Conservation (phyloP, 2,888 invertebrate species). For the Nasonia oneida region DNA sequence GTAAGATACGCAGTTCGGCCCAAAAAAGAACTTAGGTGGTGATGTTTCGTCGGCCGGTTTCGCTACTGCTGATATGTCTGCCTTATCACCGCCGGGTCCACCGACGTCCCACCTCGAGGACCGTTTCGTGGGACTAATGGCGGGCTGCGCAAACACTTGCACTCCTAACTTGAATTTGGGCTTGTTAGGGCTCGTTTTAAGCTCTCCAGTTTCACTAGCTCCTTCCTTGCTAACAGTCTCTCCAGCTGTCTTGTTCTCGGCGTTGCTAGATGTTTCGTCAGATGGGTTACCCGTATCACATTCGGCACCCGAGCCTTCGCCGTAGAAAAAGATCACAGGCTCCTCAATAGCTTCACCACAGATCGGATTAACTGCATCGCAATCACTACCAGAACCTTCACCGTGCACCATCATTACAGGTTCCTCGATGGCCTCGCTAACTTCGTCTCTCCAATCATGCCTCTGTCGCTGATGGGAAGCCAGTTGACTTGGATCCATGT, state of each 20-base stretch:
- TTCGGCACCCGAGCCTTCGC: slow-evolving; percentile 86
- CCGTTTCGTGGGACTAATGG: slow-evolving; percentile 70
- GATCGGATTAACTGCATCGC: slow-evolving; percentile 80
- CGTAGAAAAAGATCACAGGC: slow-evolving; percentile 85
- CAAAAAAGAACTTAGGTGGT: slow-evolving; percentile 77
- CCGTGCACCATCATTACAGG: slow-evolving; percentile 86
- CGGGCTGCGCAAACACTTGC: slow-evolving; percentile 73
- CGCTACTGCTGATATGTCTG: slow-evolving; percentile 70
- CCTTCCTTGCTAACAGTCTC: not conserved
- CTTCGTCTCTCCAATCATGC: slow-evolving; percentile 75
- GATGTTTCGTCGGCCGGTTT: slow-evolving; percentile 42
- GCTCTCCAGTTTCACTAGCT: slow-evolving; percentile 9
- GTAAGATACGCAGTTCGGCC: slow-evolving; percentile 77
- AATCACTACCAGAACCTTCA: slow-evolving; percentile 85
- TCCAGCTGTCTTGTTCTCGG: slow-evolving; percentile 13
- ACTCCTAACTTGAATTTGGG: slow-evolving; percentile 76
- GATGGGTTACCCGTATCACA: slow-evolving; percentile 87
- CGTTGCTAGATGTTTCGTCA: slow-evolving; percentile 43
- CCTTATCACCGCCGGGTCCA: slow-evolving; percentile 73
- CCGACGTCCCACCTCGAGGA: slow-evolving; percentile 80
- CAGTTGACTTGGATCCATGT: slow-evolving; percentile 67
- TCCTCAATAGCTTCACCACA: slow-evolving; percentile 88
- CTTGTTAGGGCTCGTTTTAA: slow-evolving; percentile 62
- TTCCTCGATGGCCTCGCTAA: slow-evolving; percentile 87
- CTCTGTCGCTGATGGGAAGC: slow-evolving; percentile 62